Percentiles rank a stretch among this genome's conserved stretches.
Evolutionary conservation across 1,140 invertebrate genomes (phyloP).

Genomic region (Neodiprion lecontei): DNA sequence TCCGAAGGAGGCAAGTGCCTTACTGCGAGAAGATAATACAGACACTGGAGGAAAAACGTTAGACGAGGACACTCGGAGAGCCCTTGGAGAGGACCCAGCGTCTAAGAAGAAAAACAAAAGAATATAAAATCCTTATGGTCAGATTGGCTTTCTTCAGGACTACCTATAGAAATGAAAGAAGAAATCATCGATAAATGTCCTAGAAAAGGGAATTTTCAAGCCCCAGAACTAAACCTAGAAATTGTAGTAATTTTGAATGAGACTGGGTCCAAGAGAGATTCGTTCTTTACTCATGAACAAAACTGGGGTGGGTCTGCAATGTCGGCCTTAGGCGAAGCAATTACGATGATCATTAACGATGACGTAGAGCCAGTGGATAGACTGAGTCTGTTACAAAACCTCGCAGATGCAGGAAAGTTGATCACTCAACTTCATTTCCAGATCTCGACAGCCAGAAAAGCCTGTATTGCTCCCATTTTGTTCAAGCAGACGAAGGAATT

Average conservation of each 20-base stretch:
- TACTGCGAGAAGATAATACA: neutral
- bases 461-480: constrained; percentile 17
- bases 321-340: constrained; percentile 16
- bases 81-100: constrained; percentile 12
- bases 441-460: constrained; percentile 18
- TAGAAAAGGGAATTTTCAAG: constrained; percentile 19
- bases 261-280: constrained; percentile 12
- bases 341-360: constrained; percentile 13
- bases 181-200: constrained; percentile 13
- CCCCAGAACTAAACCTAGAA: constrained; percentile 1
- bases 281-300: constrained; percentile 13
- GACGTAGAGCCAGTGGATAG: constrained; percentile 17
- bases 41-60: neutral
- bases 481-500: constrained; percentile 15
- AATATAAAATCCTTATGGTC: neutral
- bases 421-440: constrained; percentile 13
- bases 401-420: constrained; percentile 18
- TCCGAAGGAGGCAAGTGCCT: neutral
- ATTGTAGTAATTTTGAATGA: constrained; percentile 8
- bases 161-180: constrained; percentile 10
- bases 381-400: constrained; percentile 13
- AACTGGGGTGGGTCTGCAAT: constrained; percentile 11
- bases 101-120: neutral
- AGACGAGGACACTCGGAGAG: constrained; percentile 14
- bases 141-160: constrained; percentile 7